These are phyloP conservation scores for Guaruba guarouba DNA, from an alignment of 2,113 vertebrate genomes.

Conservation along the genomic window DNA sequence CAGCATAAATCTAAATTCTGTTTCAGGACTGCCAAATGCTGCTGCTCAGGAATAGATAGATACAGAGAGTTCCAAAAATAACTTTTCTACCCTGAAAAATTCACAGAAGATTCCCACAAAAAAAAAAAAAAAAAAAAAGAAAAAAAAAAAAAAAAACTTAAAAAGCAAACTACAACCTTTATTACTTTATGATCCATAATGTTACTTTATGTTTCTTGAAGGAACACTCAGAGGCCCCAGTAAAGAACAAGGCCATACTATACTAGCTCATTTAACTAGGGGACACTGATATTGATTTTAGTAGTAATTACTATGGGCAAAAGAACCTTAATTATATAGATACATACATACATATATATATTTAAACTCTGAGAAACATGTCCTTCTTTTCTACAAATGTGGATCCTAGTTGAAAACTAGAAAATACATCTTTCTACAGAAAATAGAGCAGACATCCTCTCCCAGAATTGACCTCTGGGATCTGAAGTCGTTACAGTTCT, in stretches of 20 bases:
- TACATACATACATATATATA: background rate
- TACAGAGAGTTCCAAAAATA: background rate
- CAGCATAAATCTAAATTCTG: background rate
- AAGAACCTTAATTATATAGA: background rate
- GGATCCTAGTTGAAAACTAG: background rate
- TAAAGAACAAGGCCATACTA: background rate
- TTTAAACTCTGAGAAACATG: background rate
- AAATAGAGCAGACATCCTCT: background rate
- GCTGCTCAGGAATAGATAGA: background rate
- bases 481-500: background rate
- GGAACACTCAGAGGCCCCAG: background rate
- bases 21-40: conserved; percentile 11
- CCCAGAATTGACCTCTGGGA: background rate
- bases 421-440: background rate
- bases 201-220: background rate
- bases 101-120: background rate
- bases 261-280: background rate
- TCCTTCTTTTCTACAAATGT: background rate
- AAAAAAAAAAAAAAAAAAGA: background rate
- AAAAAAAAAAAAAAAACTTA: background rate
- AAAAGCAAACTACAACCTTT: background rate
- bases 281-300: background rate
- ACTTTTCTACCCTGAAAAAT: background rate
- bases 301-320: background rate
- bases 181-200: background rate